phyloP scores from a whole-genome alignment of 1,140 invertebrate genomes.

The Macrocentrus cingulum region DNA sequence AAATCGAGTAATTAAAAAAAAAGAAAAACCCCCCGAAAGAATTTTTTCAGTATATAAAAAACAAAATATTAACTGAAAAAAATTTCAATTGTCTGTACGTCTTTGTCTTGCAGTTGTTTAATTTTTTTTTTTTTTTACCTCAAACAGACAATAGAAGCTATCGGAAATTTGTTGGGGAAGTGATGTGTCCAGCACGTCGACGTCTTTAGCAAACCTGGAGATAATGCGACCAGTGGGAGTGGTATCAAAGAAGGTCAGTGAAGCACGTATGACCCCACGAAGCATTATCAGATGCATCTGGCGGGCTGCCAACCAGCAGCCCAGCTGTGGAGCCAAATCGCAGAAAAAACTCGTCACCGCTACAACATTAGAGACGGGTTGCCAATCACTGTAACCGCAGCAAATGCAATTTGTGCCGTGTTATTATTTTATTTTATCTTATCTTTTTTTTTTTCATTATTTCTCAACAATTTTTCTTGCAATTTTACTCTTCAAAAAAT shows the following conservation, averaged over 20 bases:
- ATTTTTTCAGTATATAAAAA: too few relatives aligned
- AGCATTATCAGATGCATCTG: conserved; percentile 78
- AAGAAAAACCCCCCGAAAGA: too few relatives aligned
- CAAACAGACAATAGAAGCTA: conserved; percentile 75
- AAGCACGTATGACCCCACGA: conserved; percentile 71
- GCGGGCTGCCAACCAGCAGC: conserved; percentile 72
- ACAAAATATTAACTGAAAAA: conserved; percentile 1
- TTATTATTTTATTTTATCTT: background rate
- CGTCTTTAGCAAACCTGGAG: conserved; percentile 82
- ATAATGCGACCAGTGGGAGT: conserved; percentile 85
- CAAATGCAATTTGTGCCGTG: conserved; percentile 1
- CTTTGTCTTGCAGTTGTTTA: background rate
- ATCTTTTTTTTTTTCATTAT: conserved; percentile 9
- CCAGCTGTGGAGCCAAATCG: conserved; percentile 72
- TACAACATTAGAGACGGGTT: conserved; percentile 59
- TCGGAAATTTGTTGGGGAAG: conserved; percentile 73
- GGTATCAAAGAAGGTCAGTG: conserved; percentile 83
- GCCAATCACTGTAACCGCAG: conserved; percentile 14
- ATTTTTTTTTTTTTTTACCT: conserved; percentile 64
- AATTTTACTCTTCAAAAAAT: too few relatives aligned
- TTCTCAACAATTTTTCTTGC: background rate
- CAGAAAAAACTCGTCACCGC: conserved; percentile 68
- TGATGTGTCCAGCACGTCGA: conserved; percentile 71
- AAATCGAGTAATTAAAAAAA: conserved; percentile 40
- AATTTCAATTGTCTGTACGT: background rate